Base-by-base conservation (phyloP, 2,888 invertebrate species). In the Caenorhabditis macrosperma region DNA sequence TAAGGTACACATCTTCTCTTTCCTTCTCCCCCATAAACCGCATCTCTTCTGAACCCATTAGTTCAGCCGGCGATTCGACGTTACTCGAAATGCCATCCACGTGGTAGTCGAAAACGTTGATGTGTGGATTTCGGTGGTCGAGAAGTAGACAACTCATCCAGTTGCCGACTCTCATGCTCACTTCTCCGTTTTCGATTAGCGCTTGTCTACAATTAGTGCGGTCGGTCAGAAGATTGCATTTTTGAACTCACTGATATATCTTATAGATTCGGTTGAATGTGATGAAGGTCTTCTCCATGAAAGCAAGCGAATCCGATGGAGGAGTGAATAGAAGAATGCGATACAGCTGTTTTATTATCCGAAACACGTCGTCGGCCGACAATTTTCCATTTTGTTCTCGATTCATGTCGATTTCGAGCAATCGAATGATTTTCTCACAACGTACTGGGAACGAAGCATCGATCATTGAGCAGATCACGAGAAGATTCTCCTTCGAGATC, bases 111-210 rank as follows among this genome's bases (percentile, higher is more conserved):
- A 76, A 82, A 6, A 84, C 84, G 38, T 84, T 86, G 54, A 89
- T 87, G 74, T 82, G 78, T 2, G 85, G 84, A 52, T 76, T 87
- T 22, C 84, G 78, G 57, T 88, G 85, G 50, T 89, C 89, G 12
- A 75, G 63, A 20, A 87, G 75, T 20, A 89, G 69, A 71, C 89
- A 89, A 3, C 86, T 81, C 10, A 86, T 72, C 89, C 89, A 89
- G 26, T 83, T 68, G 7, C 88, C 89, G 24, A 89, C 80, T 15
- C 69, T 75, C 22, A 78, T 67, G 15, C 81, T 61, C 7, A 88
- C 48, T 12, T 72, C 54, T 5, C 66, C 76, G 17, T 71, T 72
- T 24, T 74, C 78, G 15, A 77, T 60, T 2, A 84, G 33, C 4
- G 33, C 33, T 10, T 57, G 20, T 48, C 81, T 78, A 46, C 61